These are phyloP conservation scores for Linnaemya tessellans DNA, from an alignment of 2,888 invertebrate genomes.

Conservation along the genomic window DNA sequence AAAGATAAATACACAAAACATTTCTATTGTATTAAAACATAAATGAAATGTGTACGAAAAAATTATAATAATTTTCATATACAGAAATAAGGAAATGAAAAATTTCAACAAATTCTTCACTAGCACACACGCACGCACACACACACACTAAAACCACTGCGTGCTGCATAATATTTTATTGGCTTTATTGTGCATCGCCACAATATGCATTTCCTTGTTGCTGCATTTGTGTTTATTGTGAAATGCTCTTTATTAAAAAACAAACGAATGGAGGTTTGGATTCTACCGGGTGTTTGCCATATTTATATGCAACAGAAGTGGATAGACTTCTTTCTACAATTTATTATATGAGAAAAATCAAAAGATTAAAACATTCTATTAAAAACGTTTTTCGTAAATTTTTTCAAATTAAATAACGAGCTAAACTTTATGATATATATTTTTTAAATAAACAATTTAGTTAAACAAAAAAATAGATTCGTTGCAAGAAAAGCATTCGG, in stretches of 20 bases:
- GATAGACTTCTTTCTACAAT: background rate
- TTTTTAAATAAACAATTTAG: too few relatives aligned
- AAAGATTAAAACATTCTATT: background rate
- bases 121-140: too few relatives aligned
- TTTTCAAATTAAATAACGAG: too few relatives aligned
- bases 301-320: background rate
- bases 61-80: slow-evolving; percentile 45
- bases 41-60: slow-evolving; percentile 26
- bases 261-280: background rate
- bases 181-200: slow-evolving; percentile 32
- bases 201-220: slow-evolving; percentile 25
- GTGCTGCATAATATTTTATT: slow-evolving; percentile 50
- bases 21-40: slow-evolving; percentile 16
- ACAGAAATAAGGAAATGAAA: slow-evolving; percentile 66
- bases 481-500: too few relatives aligned
- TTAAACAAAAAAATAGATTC: too few relatives aligned
- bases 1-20: slow-evolving; percentile 65
- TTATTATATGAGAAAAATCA: background rate
- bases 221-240: background rate
- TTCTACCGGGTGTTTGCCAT: background rate
- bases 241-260: background rate
- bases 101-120: slow-evolving; percentile 39
- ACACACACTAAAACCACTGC: background rate
- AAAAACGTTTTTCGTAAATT: too few relatives aligned
- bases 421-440: too few relatives aligned